A percentile compares a stretch with the other conserved stretches of the same genome.
phyloP scores from a whole-genome alignment of 1,140 invertebrate genomes.

The Limonius californicus region DNA sequence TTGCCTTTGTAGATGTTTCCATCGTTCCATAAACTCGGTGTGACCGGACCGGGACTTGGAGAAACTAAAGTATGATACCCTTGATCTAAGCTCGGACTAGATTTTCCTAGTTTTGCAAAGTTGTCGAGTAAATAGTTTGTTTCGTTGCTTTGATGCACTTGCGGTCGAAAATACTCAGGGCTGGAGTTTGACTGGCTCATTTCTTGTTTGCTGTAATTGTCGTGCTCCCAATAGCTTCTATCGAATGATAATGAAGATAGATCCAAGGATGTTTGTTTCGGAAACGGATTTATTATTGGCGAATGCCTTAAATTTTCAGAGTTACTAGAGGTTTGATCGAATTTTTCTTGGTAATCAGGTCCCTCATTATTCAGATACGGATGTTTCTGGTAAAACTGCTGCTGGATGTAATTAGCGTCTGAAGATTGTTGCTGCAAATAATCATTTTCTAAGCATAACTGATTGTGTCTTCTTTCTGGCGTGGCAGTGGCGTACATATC shows the following conservation, averaged over 20 bases:
- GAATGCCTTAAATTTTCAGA: conserved; percentile 2
- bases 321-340: not conserved
- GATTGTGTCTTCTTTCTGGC: conserved; percentile 20
- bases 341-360: conserved; percentile 20
- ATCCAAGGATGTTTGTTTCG: conserved; percentile 34
- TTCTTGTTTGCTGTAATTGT: conserved; percentile 34
- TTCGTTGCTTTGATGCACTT: conserved; percentile 21
- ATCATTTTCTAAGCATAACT: conserved; percentile 3
- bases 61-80: conserved; percentile 72
- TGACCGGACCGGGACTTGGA: conserved; percentile 45
- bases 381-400: conserved; percentile 20
- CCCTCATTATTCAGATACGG: conserved; percentile 22
- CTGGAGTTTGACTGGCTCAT: conserved; percentile 30
- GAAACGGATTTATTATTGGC: conserved; percentile 22
- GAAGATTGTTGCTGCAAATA: conserved; percentile 11
- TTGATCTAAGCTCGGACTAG: conserved; percentile 63
- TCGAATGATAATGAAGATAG: conserved; percentile 41
- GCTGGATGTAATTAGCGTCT: conserved; percentile 30
- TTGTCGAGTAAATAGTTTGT: conserved; percentile 44
- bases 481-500: conserved; percentile 23
- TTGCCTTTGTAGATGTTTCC: conserved; percentile 38
- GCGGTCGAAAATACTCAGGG: conserved; percentile 30
- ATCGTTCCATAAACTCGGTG: conserved; percentile 41
- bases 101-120: conserved; percentile 48
- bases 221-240: conserved; percentile 44